These are phyloP conservation scores for Chelon labrosus DNA, from an alignment of 2,797 vertebrate genomes.

Conservation along the genomic window DNA sequence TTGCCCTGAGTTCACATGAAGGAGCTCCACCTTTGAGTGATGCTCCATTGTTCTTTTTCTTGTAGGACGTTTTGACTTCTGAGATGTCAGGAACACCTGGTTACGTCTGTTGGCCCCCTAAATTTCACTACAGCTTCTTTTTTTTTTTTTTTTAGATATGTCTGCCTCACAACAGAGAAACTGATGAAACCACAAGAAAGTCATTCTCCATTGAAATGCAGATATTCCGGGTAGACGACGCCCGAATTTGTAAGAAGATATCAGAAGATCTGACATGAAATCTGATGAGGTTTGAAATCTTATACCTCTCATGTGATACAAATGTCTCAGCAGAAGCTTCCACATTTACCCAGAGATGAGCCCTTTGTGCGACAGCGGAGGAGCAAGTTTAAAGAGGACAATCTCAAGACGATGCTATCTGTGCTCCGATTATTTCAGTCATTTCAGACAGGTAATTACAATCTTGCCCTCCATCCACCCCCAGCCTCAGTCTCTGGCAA, in stretches of 20 bases:
- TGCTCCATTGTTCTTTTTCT: too few relatives aligned
- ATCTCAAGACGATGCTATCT: background rate
- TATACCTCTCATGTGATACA: background rate
- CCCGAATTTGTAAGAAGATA: too few relatives aligned
- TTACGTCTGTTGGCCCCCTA: too few relatives aligned
- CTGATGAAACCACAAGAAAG: constrained; percentile 2
- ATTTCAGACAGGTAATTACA: background rate
- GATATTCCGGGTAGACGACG: too few relatives aligned
- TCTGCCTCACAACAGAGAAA: background rate
- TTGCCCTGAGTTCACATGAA: too few relatives aligned
- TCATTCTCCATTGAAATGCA: too few relatives aligned
- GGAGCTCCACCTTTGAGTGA: too few relatives aligned
- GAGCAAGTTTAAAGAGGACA: constrained; percentile 3
- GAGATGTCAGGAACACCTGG: too few relatives aligned
- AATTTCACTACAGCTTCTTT: background rate
- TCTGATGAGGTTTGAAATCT: background rate
- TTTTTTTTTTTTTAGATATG: background rate
- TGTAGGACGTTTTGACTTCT: too few relatives aligned
- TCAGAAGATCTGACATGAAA: too few relatives aligned
- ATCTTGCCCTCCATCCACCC: background rate
- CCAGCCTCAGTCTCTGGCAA: background rate
- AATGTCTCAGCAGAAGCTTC: background rate
- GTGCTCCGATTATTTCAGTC: background rate
- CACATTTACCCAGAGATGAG: background rate
- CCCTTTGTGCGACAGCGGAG: too few relatives aligned